A percentile compares a stretch with the other conserved stretches of the same genome.
Evolutionary conservation across 1,140 invertebrate species (phyloP).

Genomic region (Physella acuta): DNA sequence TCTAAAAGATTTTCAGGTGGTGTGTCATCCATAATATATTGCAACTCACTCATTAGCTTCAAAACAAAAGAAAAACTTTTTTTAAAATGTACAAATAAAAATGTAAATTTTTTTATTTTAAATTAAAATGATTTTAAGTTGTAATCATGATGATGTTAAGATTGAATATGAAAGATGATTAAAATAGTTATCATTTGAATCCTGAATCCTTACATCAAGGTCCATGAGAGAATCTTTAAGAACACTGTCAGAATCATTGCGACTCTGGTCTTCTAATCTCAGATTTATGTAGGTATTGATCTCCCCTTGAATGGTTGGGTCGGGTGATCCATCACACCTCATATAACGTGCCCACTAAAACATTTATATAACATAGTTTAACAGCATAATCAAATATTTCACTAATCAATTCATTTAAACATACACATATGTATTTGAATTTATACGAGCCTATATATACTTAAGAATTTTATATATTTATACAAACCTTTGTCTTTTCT

Average conservation of each 20-base stretch:
- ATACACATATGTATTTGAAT: not conserved
- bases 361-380: not conserved
- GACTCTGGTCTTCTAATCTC: conserved; percentile 42
- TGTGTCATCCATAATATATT: conserved; percentile 47
- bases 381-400: not conserved
- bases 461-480: conserved; percentile 4
- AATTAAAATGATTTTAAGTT: conserved; percentile 5
- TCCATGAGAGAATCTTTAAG: conserved; percentile 45
- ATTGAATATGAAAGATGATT: not conserved
- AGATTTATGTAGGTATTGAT: conserved; percentile 59
- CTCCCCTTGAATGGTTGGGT: conserved; percentile 54
- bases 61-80: too few species aligned
- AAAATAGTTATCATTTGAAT: not conserved
- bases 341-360: conserved; percentile 57
- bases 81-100: not conserved
- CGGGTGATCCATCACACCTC: conserved; percentile 58
- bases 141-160: not conserved
- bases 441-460: not conserved
- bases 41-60: conserved; percentile 55
- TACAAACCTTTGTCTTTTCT: conserved; percentile 53
- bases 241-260: conserved; percentile 46
- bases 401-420: not conserved
- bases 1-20: conserved; percentile 40
- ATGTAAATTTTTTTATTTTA: too few species aligned
- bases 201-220: conserved; percentile 24